A percentile compares a stretch with the other conserved stretches of the same genome.
Evolutionary conservation across 2,113 vertebrate genomes (phyloP).

Genomic region (Arenaria interpres): DNA sequence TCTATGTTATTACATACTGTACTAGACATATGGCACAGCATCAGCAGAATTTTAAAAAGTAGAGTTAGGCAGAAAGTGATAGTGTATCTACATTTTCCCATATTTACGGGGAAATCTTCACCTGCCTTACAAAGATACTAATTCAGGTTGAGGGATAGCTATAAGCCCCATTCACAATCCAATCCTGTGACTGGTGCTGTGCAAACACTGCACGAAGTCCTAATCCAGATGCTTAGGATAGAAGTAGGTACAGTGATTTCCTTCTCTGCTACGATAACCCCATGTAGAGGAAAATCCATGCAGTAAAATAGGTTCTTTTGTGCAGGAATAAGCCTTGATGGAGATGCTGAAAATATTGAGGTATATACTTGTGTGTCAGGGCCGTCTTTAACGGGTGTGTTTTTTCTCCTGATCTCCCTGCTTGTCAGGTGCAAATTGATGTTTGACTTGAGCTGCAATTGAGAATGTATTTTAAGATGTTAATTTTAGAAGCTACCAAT

Average conservation of each 20-base stretch:
- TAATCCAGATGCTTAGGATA: neutral
- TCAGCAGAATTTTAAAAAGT: neutral
- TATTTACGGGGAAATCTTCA: neutral
- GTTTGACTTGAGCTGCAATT: neutral
- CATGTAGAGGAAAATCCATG: neutral
- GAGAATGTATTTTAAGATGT: no score
- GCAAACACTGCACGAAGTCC: neutral
- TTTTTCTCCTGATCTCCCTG: neutral
- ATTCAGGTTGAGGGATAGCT: neutral
- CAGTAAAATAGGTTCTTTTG: neutral
- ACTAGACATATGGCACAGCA: neutral
- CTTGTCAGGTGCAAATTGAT: neutral
- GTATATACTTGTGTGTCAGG: neutral
- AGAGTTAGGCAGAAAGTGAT: neutral
- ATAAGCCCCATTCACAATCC: neutral
- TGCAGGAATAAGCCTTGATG: neutral
- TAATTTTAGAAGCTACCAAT: neutral
- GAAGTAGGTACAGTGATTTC: neutral
- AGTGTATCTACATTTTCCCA: neutral
- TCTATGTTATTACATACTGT: neutral
- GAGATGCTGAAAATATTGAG: neutral
- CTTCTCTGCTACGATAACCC: neutral
- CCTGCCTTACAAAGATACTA: neutral
- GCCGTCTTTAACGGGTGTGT: neutral
- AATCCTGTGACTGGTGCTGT: neutral